Base-by-base conservation (phyloP, 2,797 vertebrate genomes). In the Pterois miles region DNA sequence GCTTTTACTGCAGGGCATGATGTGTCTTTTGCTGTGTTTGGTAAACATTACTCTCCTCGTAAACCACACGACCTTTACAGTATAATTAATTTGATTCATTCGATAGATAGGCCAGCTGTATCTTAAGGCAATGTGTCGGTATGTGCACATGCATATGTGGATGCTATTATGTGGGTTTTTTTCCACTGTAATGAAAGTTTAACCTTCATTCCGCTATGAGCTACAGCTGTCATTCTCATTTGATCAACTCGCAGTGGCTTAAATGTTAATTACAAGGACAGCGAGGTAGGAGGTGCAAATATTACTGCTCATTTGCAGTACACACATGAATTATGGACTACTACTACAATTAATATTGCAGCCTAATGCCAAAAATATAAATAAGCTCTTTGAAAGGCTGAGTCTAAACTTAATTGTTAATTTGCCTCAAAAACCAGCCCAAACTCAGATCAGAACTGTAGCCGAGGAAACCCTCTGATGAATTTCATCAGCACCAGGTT, bases 21-120 rank as follows among this genome's bases (percentile, higher is more conserved):
- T 80, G 27, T 38, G 11, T 11, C 6, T 40, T 76, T 70, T 22
- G 38, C 34, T 31, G 10, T 67, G 74, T 81, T 46, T 77, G 11
- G 54, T 54, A 65, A 85, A 74, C 68, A 75, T 81, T 52, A 75
- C 29, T 83, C 74, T 73, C 43, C 48, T 74, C 36, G 56, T 0
- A 72, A 29, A 48, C 23, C 20, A 58, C 16, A 60, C 53, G n/a
- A 63, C 31, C 56, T 65, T 82, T 31, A 65, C 3, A 23, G 23
- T 66, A 25, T 23, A 23, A 52, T 34, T 65, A 12, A 68, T 34
- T 13, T 14, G 3, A 72, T 20, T 64, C 0, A 67, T 73, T 59
- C 1, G 10, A 29, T 40, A 68, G 11, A 76, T 18, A 46, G 52
- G 12, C 2, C 12, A 34, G 8, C 36, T 58, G 53, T 65, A 27